Evolutionary conservation across 35 echinoderm and acorn worm genomes (phyloP).

Genomic region (Apostichopus parvimensis): DNA sequence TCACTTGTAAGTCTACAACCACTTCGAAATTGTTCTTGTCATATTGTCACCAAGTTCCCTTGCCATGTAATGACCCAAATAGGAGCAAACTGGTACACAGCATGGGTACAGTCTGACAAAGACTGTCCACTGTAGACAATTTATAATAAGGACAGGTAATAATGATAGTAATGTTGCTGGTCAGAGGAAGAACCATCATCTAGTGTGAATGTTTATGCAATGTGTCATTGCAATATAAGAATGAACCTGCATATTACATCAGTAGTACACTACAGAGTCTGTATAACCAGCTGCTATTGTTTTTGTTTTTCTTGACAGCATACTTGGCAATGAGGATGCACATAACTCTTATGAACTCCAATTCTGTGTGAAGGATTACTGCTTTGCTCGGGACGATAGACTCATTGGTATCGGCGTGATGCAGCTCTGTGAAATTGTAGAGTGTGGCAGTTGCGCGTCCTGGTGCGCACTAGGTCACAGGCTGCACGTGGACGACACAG

Average conservation of each 20-base stretch:
- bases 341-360: constrained; percentile 91
- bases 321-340: constrained; percentile 98
- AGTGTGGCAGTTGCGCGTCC: constrained; percentile 94
- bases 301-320: constrained; percentile 46
- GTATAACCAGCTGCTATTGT: too few relatives aligned
- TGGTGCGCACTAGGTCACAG: constrained; percentile 75
- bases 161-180: not conserved
- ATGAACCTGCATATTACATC: too few relatives aligned
- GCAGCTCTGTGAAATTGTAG: constrained; percentile 91
- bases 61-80: too few relatives aligned
- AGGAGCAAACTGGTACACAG: too few relatives aligned
- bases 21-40: too few relatives aligned
- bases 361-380: constrained; percentile 99
- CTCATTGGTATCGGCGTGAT: constrained; percentile 86
- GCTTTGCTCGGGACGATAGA: constrained; percentile 93
- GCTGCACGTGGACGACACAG: constrained; percentile 83
- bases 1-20: constrained; percentile 89
- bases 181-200: not conserved
- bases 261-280: too few relatives aligned
- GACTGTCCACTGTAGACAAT: too few relatives aligned
- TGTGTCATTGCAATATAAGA: not conserved
- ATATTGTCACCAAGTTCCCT: too few relatives aligned
- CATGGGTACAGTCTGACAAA: too few relatives aligned
- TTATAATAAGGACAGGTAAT: too few relatives aligned
- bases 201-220: not conserved